Evolutionary conservation across 1,140 invertebrate genomes (phyloP).

Genomic region (Drosophila pectinifera): DNA sequence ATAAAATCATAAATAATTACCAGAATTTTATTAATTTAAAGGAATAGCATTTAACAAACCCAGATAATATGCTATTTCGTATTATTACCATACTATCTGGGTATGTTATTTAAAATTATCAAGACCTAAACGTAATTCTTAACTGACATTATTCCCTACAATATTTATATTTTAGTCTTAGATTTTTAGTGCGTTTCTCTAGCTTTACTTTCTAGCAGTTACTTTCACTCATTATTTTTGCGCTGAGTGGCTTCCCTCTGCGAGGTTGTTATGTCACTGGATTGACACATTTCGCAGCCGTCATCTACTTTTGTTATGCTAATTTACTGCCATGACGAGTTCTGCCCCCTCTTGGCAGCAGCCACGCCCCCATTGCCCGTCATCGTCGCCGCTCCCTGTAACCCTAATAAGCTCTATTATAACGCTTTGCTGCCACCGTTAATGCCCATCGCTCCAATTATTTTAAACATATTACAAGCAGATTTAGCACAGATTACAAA

Average conservation of each 20-base stretch:
- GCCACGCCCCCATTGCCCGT: slow-evolving; percentile 9
- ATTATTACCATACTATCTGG: background rate
- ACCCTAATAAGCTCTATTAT: slow-evolving; percentile 69
- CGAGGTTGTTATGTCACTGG: slow-evolving; percentile 15
- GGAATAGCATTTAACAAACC: no score
- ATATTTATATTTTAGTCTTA: no score
- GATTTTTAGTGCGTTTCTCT: no score
- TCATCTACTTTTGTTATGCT: slow-evolving; percentile 64
- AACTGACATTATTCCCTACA: background rate
- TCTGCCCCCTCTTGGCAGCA: slow-evolving; percentile 1
- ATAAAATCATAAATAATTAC: no score
- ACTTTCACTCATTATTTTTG: background rate
- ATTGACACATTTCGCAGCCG: slow-evolving; percentile 52
- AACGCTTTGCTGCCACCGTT: slow-evolving; percentile 60
- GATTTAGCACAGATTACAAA: slow-evolving; percentile 76
- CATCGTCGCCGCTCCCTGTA: slow-evolving; percentile 16
- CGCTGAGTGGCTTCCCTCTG: background rate
- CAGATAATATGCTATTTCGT: no score
- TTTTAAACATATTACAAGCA: slow-evolving; percentile 82
- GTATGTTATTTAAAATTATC: background rate
- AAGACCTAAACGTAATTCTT: background rate
- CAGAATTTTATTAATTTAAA: no score
- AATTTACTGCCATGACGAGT: slow-evolving; percentile 32
- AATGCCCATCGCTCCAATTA: slow-evolving; percentile 75
- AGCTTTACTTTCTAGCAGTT: no score